Conservation (phyloP, 2,797 vertebrate species). For the Hydrocynus forskahlii region DNA sequence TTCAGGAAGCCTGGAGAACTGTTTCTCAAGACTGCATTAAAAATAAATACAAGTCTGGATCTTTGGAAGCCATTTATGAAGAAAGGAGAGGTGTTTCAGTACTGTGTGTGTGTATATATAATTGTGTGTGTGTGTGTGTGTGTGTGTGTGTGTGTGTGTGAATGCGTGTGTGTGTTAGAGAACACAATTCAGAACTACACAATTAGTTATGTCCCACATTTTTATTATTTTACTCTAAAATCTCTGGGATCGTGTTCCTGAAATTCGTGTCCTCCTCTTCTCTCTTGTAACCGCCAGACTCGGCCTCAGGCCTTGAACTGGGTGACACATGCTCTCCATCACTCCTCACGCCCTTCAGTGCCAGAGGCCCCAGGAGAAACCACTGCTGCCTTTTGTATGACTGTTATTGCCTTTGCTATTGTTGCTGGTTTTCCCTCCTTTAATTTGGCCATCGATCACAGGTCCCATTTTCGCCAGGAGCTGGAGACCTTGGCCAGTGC, state of each 20-base stretch:
- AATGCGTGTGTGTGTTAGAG: no score
- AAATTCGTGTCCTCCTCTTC: background rate
- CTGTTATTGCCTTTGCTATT: conserved; percentile 18
- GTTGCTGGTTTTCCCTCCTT: conserved; percentile 48
- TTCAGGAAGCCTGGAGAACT: no score
- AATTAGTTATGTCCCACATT: no score
- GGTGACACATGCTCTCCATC: background rate
- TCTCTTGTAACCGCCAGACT: background rate
- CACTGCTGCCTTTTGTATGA: conserved; percentile 6
- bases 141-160: no score
- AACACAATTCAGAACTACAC: no score
- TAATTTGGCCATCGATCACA: conserved; percentile 69
- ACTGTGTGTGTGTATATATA: no score
- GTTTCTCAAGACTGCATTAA: no score
- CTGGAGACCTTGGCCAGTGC: conserved; percentile 57
- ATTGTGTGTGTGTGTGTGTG: no score
- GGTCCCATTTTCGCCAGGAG: conserved; percentile 48
- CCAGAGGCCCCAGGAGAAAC: conserved; percentile 3
- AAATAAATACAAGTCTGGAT: no score
- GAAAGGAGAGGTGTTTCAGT: no score
- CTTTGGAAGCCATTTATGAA: no score
- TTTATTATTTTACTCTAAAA: background rate
- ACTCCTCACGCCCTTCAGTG: background rate
- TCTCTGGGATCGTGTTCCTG: background rate
- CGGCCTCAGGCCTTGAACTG: background rate